Evolutionary conservation across 2,888 invertebrate genomes (phyloP), one percentile per base, ranked within the genome.

Genomic region (Prenolepis imparis): DNA sequence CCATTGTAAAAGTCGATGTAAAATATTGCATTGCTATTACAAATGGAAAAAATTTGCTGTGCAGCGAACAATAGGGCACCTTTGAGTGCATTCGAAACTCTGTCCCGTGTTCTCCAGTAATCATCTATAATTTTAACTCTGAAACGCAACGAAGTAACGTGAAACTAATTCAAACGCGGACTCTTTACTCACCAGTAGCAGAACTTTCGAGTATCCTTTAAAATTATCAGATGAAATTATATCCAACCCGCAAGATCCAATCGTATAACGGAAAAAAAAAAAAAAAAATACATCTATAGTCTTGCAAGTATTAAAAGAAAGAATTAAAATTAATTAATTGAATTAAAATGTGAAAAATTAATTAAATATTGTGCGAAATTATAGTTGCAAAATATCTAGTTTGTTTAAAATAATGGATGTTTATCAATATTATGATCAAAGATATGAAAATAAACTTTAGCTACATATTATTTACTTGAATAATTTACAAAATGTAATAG

Each of bases 131-230:
- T 81, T 77, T 80, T 75, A 57, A 82, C 73, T 82, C 61, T 72
- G 59, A 61, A 73, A 82, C 63, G 48, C 28, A 28, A 28, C 28
- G 41, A 73, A 81, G 68, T 67, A 88, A 82, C 73, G 32, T 39
- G 61, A 73, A 67, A 77, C 84, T 84, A 80, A 86, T 82, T 84
- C 67, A 84, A 88, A 78, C 75, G n/a, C n/a, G 8, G 48, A 18
- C n/a, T n/a, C 18, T 52, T 52, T 52, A 52, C n/a, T 52, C 48
- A 8, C 18, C n/a, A 18, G 44, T 5, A n/a, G n/a, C n/a, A 18
- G 48, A 52, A 52, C 5, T 41, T 66, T 78, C 39, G 48, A 70
- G 77, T 48, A 77, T 32, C 28, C 81, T 85, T 84, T 75, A 75
- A 82, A 83, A 70, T 83, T 66, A 74, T 66, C 64, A 52, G 48